Base-by-base conservation (phyloP, 2,797 vertebrate genomes). In the Heterohyrax brucei region DNA sequence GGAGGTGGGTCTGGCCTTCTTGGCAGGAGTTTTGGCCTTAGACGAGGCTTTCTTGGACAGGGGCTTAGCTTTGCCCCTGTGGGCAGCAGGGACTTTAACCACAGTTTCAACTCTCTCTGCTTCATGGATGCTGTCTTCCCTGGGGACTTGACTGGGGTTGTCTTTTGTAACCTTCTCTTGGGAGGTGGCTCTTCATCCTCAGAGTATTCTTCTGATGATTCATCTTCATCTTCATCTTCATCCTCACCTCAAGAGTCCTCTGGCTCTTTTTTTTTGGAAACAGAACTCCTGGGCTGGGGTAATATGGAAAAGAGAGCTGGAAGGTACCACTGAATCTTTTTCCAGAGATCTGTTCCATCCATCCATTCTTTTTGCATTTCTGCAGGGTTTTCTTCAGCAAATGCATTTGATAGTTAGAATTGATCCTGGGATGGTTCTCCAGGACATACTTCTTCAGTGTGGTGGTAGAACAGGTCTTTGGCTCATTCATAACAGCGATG, bases 301-400 rank as follows among this genome's bases (percentile, higher is more conserved):
- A 99, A 96, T 99, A 99, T 0, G 99, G 99, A 97, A 99, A 99
- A 46, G 99, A 99, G 83, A 99, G 99, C 98, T 99, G 99, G 98
- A 99, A 99, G 46, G 99, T 99, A 62, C 99, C 99, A 10, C 99
- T 99, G 98, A 99, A 99, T 79, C 99, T 99, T 87, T 99, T 99
- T 56, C 99, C 99, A 18, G 99, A 99, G 96, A 99, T 99, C 98
- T 99, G 99, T 97, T 99, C 99, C 99, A 99, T 99, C 99, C 99
- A 99, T 61, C 99, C 99, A 9, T 99, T 99, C 87, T 99, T 99
- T 99, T 99, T 99, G 96, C 99, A 99, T 98, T 99, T 99, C 90
- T 99, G 99, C 97, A 99, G 98, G n/a, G 99, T 99, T 98, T 99
- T 99, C 98, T 99, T 99, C 97, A 99, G 98, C 96, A 99, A 99